phyloP scores from a whole-genome alignment of 2,888 invertebrate genomes.

The Lepas anatifera region DNA sequence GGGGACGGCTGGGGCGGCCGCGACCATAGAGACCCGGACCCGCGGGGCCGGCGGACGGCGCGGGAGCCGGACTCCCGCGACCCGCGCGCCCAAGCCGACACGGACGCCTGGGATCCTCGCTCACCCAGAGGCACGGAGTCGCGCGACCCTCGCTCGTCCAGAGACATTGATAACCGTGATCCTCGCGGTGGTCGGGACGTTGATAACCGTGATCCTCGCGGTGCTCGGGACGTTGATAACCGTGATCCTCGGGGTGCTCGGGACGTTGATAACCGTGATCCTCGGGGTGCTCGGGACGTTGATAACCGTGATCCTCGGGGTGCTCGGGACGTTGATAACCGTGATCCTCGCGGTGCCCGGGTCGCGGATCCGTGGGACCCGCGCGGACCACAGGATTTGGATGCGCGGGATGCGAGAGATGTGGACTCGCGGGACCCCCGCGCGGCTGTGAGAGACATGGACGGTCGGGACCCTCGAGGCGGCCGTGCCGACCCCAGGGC shows the following conservation, averaged over 20 bases:
- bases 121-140: not conserved
- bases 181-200: not conserved
- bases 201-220: not conserved
- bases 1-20: not conserved
- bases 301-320: not conserved
- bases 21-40: slow-evolving; percentile 15
- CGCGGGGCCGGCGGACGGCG: too few species aligned
- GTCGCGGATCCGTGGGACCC: not conserved
- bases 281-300: not conserved
- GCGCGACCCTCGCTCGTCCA: not conserved
- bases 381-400: slow-evolving; percentile 20
- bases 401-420: slow-evolving; percentile 7
- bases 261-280: not conserved
- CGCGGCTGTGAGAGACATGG: not conserved
- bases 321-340: not conserved
- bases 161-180: not conserved
- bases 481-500: too few species aligned
- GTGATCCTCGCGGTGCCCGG: slow-evolving; percentile 17
- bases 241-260: not conserved
- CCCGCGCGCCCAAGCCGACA: not conserved
- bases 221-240: not conserved
- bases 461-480: not conserved
- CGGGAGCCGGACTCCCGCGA: not conserved
- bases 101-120: not conserved
- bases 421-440: not conserved